phyloP scores from a whole-genome alignment of 2,888 invertebrate genomes.

The Stenichneumon culpator region DNA sequence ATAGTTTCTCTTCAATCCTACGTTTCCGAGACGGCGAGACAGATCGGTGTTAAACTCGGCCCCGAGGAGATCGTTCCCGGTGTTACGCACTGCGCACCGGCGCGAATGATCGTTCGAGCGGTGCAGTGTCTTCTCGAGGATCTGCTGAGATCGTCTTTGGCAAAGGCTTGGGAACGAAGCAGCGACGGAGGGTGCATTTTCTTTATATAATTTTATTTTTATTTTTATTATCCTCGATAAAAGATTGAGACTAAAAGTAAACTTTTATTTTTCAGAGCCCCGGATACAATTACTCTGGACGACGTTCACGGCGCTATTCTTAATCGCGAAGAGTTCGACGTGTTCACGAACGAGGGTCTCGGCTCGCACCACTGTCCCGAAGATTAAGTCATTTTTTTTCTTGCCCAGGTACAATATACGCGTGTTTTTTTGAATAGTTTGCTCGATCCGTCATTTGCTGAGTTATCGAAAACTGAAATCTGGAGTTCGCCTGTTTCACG shows the following conservation, averaged over 20 bases:
- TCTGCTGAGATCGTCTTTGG: slow-evolving; percentile 78
- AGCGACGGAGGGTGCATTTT: slow-evolving; percentile 74
- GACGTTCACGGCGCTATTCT: slow-evolving; percentile 79
- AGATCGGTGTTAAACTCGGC: slow-evolving; percentile 85
- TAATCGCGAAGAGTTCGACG: slow-evolving; percentile 81
- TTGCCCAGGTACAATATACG: neutral
- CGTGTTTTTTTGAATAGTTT: neutral
- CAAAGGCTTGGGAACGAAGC: slow-evolving; percentile 79
- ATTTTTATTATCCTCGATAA: neutral
- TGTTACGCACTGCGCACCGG: slow-evolving; percentile 85
- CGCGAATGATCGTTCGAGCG: slow-evolving; percentile 79
- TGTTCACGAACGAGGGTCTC: slow-evolving; percentile 82
- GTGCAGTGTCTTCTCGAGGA: slow-evolving; percentile 80
- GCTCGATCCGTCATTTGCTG: neutral
- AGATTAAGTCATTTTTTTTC: slow-evolving; percentile 41
- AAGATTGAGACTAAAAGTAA: neutral
- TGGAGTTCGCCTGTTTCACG: no score
- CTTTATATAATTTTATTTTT: neutral
- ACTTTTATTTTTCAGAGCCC: slow-evolving; percentile 70
- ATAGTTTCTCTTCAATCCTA: slow-evolving; percentile 82
- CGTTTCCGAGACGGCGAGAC: slow-evolving; percentile 84
- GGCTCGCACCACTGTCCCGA: slow-evolving; percentile 72
- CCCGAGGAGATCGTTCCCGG: slow-evolving; percentile 85
- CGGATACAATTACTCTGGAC: slow-evolving; percentile 75
- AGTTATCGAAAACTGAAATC: neutral